These are phyloP conservation scores for Barypeithes pellucidus DNA, from an alignment of 2,888 invertebrate genomes.

Conservation along the genomic window DNA sequence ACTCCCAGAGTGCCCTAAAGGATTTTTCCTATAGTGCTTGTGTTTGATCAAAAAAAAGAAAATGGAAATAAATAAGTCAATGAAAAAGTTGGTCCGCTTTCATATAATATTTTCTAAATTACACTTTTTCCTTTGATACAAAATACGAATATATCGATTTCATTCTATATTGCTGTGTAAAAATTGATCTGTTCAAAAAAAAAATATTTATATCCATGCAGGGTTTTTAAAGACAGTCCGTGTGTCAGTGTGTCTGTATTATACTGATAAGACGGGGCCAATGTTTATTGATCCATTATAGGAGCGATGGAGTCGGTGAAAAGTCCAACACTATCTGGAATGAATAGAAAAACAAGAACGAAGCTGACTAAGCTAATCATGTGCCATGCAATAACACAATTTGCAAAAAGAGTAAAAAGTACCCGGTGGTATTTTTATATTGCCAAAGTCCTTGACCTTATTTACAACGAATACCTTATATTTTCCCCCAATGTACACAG, in stretches of 20 bases:
- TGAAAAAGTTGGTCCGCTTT: too few relatives aligned
- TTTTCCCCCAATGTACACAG: background rate
- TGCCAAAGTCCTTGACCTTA: background rate
- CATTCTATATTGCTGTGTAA: background rate
- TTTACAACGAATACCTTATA: background rate
- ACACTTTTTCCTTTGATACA: too few relatives aligned
- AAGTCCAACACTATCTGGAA: slow-evolving; percentile 36
- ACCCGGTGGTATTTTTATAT: background rate
- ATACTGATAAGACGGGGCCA: slow-evolving; percentile 42
- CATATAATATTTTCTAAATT: too few relatives aligned
- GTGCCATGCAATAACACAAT: too few relatives aligned
- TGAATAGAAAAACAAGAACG: slow-evolving; percentile 37
- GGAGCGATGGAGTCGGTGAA: slow-evolving; percentile 36
- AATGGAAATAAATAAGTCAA: too few relatives aligned
- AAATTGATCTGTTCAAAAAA: background rate
- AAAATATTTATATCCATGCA: background rate
- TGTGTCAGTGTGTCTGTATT: slow-evolving; percentile 42
- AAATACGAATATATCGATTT: background rate
- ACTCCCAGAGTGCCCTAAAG: too few relatives aligned
- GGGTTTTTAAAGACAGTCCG: slow-evolving; percentile 34
- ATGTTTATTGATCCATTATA: slow-evolving; percentile 48
- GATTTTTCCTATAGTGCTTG: too few relatives aligned
- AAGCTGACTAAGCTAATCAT: too few relatives aligned
- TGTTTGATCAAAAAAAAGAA: too few relatives aligned
- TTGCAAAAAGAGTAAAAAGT: too few relatives aligned